Evolutionary conservation across 2,113 vertebrate genomes (phyloP), one percentile per base, ranked within the genome.

Genomic region (Cromileptes altivelis): DNA sequence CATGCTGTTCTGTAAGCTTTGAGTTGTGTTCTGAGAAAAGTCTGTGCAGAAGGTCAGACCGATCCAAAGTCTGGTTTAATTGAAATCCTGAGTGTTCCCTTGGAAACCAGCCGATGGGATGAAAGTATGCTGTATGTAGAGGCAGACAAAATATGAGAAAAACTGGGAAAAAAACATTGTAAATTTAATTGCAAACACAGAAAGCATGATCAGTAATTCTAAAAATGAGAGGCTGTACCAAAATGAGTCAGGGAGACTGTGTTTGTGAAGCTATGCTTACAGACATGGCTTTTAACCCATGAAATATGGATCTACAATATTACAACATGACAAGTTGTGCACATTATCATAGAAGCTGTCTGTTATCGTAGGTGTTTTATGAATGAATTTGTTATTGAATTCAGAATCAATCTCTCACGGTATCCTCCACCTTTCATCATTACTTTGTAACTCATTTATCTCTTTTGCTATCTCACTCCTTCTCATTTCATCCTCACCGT

Each of bases 1-100:
- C 45, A 15, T 63, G 8, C 17, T 21, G 52, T 74, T 67, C 61
- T 19, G 0, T 69, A 45, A 57, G 7, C 7, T 64, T 11, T 27
- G n/a, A 72, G 49, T 42, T 19, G 18, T 69, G 33, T 78, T 84
- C 71, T 72, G 21, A 74, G 65, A 87, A 85, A 9, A 55, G 5
- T 57, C 9, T 42, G 19, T 4, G 52, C 37, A 58, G 23, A 64
- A 80, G 84, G 82, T 89, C 71, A 67, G 50, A 17, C 8, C 85
- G 70, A 70, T 67, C 78, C 64, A 65, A 21, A 70, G 79, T 68
- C 42, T 1, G 9, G 37, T 74, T 67, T 70, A 85, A 89, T 65
- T 71, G 71, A 86, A 80, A 40, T 75, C 23, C 60, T 1, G 21
- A 55, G 78, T 13, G 87, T 92, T 90, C 10, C 91, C 91, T 75